Conservation (phyloP, 2,888 invertebrate genomes). For the Eumerus sabulonum region DNA sequence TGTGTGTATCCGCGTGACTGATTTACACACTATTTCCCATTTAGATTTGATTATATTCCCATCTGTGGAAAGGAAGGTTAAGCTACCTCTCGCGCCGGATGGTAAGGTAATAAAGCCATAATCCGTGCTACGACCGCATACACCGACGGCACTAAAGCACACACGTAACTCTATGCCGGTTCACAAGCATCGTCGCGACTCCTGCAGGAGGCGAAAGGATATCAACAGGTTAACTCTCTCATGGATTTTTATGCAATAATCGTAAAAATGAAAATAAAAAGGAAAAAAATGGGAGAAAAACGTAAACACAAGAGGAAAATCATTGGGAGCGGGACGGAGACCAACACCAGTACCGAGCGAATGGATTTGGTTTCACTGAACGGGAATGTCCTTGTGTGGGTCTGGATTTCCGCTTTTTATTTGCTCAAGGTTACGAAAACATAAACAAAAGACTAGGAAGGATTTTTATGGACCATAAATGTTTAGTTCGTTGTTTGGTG, state of each 20-base stretch:
- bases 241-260: slow-evolving; percentile 69
- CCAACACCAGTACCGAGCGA: slow-evolving; percentile 27
- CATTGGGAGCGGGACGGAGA: no score
- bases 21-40: slow-evolving; percentile 60
- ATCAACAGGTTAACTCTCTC: slow-evolving; percentile 66
- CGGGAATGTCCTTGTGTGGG: slow-evolving; percentile 53
- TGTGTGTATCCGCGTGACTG: slow-evolving; percentile 39
- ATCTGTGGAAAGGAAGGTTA: slow-evolving; percentile 60
- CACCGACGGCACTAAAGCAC: slow-evolving; percentile 7
- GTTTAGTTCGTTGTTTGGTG: slow-evolving; percentile 37
- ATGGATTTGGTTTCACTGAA: slow-evolving; percentile 60
- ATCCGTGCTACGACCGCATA: slow-evolving; percentile 51
- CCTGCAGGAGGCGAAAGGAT: slow-evolving; percentile 40
- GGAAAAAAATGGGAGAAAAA: not conserved
- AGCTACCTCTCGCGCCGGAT: slow-evolving; percentile 49
- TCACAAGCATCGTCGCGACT: no score
- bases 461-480: slow-evolving; percentile 68
- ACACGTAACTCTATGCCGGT: no score
- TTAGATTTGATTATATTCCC: slow-evolving; percentile 62
- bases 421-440: slow-evolving; percentile 65
- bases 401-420: slow-evolving; percentile 62
- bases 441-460: slow-evolving; percentile 63
- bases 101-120: slow-evolving; percentile 61
- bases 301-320: no score
- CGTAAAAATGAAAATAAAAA: slow-evolving; percentile 51